Percentiles rank a stretch among this genome's conserved stretches.
Conservation (phyloP, 2,888 invertebrate genomes). For the Coremacera marginata region DNA sequence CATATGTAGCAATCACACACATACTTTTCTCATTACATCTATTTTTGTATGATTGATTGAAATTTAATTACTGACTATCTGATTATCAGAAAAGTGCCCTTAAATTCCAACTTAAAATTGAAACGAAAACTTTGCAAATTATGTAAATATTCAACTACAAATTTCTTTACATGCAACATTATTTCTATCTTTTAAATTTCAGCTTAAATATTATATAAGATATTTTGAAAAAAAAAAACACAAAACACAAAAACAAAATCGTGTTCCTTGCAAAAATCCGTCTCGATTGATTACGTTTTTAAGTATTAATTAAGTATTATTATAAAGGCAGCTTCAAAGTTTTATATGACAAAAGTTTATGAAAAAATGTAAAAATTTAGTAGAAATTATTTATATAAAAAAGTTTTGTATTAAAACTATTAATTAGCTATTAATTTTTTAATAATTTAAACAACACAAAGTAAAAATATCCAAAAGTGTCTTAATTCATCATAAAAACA, state of each 20-base stretch:
- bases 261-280: constrained; percentile 65
- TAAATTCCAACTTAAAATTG: background rate
- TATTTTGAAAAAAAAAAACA: constrained; percentile 43
- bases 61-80: no score
- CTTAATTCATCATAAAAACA: background rate
- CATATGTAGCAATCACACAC: no score
- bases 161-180: background rate
- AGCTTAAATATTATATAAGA: constrained; percentile 38
- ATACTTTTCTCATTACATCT: no score
- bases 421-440: background rate
- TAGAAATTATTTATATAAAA: background rate
- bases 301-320: constrained; percentile 12
- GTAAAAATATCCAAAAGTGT: background rate
- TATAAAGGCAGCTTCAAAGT: background rate
- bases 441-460: background rate
- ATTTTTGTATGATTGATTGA: no score
- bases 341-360: background rate
- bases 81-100: no score
- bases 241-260: constrained; percentile 43
- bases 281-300: constrained; percentile 50
- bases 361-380: background rate
- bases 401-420: background rate
- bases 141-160: background rate
- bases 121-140: constrained; percentile 33
- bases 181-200: constrained; percentile 31